Base-by-base conservation (phyloP, 2,888 invertebrate species). In the Neoaliturus tenellus region DNA sequence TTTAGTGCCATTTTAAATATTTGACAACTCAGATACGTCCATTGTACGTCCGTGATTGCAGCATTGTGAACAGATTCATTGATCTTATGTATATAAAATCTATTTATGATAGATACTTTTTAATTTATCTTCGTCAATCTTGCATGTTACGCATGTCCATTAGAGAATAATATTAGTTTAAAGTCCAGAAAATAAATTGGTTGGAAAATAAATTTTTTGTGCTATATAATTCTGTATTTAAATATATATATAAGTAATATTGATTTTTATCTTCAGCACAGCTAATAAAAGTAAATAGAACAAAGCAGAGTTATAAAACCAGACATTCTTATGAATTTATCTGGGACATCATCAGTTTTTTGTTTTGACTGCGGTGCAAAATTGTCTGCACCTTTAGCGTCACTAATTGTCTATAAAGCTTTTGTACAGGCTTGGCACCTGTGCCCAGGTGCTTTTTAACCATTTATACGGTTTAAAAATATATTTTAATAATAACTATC, bases 401-500 rank as follows among this genome's bases (percentile, higher is more conserved):
- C 28, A 62, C 28, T 62, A 12, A 62, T 51, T 51, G 23, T 23
- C 51, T 20, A 55, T 62, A 62, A 69, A 67, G 69, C 69, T 69
- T 69, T 35, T 62, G 62, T 69, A 69, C 69, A 69, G 69, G 69
- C 39, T 20, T 35, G 69, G 69, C 69, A 69, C 69, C 10, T n/a
- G 8, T 69, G 4, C 39, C 35, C 35, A 69, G 20, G 39, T 69
- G 69, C 67, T 69, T 39, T 69, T 10, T 8, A 6, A 23, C 23
- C 14, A 39, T 14, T 23, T 51, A 23, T 48, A 39, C 5, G 12
- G 39, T 39, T 5, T 3, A 14, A 6, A 44, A 44, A 44, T 44
- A 2, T 44, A 44, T 44, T 44, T n/a, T n/a, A n/a, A n/a, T n/a
- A n/a, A n/a, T n/a, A n/a, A n/a, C n/a, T n/a, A n/a, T n/a, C n/a